A percentile compares a stretch with the other conserved stretches of the same genome.
These are phyloP conservation scores for Crenichthys baileyi DNA, from an alignment of 2,797 vertebrate genomes.

Conservation along the genomic window DNA sequence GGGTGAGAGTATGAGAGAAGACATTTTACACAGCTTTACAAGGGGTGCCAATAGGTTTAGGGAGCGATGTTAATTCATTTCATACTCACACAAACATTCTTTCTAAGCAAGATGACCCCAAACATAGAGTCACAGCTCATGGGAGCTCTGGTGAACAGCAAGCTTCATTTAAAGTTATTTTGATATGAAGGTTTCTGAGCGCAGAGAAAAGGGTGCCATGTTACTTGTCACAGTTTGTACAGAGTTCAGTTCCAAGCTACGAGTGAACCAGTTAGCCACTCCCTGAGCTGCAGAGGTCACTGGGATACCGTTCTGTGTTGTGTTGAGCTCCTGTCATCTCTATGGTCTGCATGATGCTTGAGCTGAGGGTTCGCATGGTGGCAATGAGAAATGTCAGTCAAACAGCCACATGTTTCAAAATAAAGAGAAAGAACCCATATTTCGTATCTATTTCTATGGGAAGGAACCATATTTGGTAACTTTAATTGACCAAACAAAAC, in stretches of 20 bases:
- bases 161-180: slow-evolving; percentile 48
- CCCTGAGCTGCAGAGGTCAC: slow-evolving; percentile 30
- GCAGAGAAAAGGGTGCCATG: slow-evolving; percentile 29
- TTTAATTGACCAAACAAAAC: slow-evolving; percentile 2
- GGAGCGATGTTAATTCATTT: slow-evolving; percentile 51
- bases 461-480: not conserved
- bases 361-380: slow-evolving; percentile 65
- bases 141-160: slow-evolving; percentile 48
- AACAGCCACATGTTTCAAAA: slow-evolving; percentile 70
- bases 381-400: slow-evolving; percentile 76
- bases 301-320: slow-evolving; percentile 34
- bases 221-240: slow-evolving; percentile 44
- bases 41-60: not conserved
- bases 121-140: slow-evolving; percentile 26
- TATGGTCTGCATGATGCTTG: slow-evolving; percentile 33
- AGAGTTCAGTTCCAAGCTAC: slow-evolving; percentile 37
- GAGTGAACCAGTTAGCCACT: slow-evolving; percentile 22
- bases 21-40: not conserved
- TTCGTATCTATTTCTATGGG: not conserved
- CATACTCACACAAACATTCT: slow-evolving; percentile 21
- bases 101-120: slow-evolving; percentile 47
- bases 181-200: slow-evolving; percentile 38
- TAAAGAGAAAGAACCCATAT: slow-evolving; percentile 32
- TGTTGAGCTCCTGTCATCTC: slow-evolving; percentile 46
- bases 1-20: not conserved